phyloP scores from a whole-genome alignment of 2,888 invertebrate genomes.

The Stegophylla sp. region DNA sequence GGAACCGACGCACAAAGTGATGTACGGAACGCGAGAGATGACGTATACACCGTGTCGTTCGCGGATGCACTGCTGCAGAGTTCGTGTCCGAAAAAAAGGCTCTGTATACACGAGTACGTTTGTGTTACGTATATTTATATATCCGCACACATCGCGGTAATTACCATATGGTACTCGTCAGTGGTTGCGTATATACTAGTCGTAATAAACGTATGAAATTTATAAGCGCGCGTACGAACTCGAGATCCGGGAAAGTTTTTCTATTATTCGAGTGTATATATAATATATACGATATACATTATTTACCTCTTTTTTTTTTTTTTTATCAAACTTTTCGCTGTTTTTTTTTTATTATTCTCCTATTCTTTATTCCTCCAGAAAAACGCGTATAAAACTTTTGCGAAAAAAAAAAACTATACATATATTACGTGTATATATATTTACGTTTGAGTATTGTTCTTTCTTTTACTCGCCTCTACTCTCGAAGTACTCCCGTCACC shows the following conservation, averaged over 20 bases:
- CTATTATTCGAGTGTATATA: constrained; percentile 30
- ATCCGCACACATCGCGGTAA: background rate
- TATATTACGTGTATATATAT: background rate
- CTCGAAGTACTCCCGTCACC: constrained; percentile 28
- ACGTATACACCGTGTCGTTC: background rate
- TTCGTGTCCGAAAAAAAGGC: background rate
- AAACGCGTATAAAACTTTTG: constrained; percentile 39
- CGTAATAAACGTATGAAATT: too few relatives aligned
- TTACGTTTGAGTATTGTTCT: constrained; percentile 30
- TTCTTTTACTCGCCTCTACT: constrained; percentile 24
- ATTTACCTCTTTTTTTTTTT: background rate
- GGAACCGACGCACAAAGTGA: background rate
- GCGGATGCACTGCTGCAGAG: background rate
- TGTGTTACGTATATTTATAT: too few relatives aligned
- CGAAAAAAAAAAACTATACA: background rate
- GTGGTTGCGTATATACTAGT: background rate
- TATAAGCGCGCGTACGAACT: background rate
- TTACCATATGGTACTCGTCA: background rate
- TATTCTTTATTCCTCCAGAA: background rate
- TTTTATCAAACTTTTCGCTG: background rate
- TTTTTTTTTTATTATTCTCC: background rate
- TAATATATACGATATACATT: background rate
- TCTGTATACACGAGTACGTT: too few relatives aligned
- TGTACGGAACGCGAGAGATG: background rate
- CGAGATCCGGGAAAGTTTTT: constrained; percentile 24